Evolutionary conservation across 2,888 invertebrate species (phyloP), one percentile per base, ranked within the genome.

Genomic region (Stenodema calcarata): DNA sequence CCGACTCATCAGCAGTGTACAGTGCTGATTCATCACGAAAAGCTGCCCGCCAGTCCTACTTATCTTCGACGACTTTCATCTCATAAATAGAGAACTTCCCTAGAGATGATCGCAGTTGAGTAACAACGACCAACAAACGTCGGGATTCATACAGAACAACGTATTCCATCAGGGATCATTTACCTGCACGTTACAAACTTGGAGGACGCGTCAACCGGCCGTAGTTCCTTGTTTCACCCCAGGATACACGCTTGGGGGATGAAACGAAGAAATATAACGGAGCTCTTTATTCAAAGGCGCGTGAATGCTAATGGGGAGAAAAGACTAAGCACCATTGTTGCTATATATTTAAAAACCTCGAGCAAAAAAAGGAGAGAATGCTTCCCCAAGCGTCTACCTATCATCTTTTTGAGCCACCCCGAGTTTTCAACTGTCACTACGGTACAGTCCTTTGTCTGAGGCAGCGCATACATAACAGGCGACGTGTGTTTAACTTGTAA

Each of bases 261-360:
- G 47, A 78, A 78, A 41, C 42, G 27, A 44, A 42, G 42, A 78
- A 44, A 78, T 44, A 78, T 44, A 44, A 78, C 44, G 16, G 47
- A 44, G 42, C 27, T 42, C 44, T 78, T 78, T 44, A 44, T 44
- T 78, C 78, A 78, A 78, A 41, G 44, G 78, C 78, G 44, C 78
- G 44, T 78, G 78, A 78, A 78, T 78, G 78, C 78, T 78, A 78
- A 78, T 78, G 78, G 78, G 78, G 44, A 78, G 44, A 78, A 73
- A 78, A 78, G 78, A 78, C 78, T 78, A 44, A 78, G 78, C 78
- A 42, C 78, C 44, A 78, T 78, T 78, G 78, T 78, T 78, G 78
- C 44, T 18, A 44, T 78, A 78, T 78, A 44, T 44, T 44, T n/a
- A 44, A 78, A 30, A 30, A 14, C 30, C 3, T 9, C 16, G 35